These are phyloP conservation scores for Gallinago paraguaiae DNA, from an alignment of 2,113 vertebrate species.

Conservation along the genomic window DNA sequence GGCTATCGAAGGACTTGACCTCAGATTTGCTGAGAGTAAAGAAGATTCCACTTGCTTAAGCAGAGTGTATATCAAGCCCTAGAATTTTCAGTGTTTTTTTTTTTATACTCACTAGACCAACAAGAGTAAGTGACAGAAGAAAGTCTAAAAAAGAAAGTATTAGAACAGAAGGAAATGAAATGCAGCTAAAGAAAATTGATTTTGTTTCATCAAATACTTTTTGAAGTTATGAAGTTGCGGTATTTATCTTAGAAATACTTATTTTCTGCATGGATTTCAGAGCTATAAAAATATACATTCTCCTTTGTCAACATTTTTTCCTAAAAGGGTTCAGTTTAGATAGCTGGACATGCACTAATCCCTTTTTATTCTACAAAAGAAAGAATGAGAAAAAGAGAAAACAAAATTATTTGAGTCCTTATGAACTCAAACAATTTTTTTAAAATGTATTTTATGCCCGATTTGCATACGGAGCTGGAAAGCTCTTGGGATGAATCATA, in stretches of 20 bases:
- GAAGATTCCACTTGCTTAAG: slow-evolving; percentile 8
- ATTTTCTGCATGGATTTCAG: slow-evolving; percentile 64
- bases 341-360: slow-evolving; percentile 41
- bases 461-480: slow-evolving; percentile 10
- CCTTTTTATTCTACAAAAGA: slow-evolving; percentile 41
- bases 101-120: neutral
- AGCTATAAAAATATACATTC: slow-evolving; percentile 8
- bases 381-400: neutral
- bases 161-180: slow-evolving; percentile 45
- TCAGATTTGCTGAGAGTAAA: neutral
- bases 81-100: neutral
- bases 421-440: neutral
- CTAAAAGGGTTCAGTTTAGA: slow-evolving; percentile 24
- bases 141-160: neutral
- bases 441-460: neutral
- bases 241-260: slow-evolving; percentile 46
- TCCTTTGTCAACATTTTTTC: slow-evolving; percentile 38
- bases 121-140: neutral
- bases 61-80: neutral
- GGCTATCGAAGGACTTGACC: neutral
- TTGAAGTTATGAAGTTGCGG: slow-evolving; percentile 62
- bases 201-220: slow-evolving; percentile 65
- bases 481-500: neutral
- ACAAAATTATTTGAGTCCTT: neutral
- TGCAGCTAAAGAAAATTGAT: slow-evolving; percentile 49